Evolutionary conservation across 2,113 vertebrate genomes (phyloP).

Genomic region (Cottus gobio): DNA sequence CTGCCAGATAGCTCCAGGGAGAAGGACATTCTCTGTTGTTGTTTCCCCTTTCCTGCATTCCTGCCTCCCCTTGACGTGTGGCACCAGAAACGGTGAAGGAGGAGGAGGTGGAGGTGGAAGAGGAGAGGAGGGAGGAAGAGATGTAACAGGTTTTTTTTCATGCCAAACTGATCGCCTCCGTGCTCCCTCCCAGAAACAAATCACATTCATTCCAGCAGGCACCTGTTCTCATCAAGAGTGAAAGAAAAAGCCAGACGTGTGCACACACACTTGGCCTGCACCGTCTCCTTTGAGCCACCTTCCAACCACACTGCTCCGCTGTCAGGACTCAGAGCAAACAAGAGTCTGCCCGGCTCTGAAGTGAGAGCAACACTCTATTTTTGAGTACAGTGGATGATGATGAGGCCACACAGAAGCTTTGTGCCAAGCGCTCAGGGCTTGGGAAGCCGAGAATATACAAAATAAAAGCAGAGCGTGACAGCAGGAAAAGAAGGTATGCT

Average conservation of each 20-base stretch:
- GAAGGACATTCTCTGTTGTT: conserved; percentile 76
- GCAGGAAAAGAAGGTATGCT: conserved; percentile 60
- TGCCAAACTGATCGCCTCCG: conserved; percentile 64
- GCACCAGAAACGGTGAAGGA: conserved; percentile 57
- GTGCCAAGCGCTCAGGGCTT: conserved; percentile 70
- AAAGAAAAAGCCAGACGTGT: conserved; percentile 5
- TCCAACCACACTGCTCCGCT: conserved; percentile 60
- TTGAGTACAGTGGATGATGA: conserved; percentile 64
- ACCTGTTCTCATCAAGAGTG: conserved; percentile 60
- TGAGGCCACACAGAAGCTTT: conserved; percentile 65
- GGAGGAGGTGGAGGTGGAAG: conserved; percentile 22
- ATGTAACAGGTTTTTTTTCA: conserved; percentile 65
- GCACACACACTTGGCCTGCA: conserved; percentile 33
- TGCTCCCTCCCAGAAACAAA: conserved; percentile 49
- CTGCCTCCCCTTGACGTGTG: conserved; percentile 72
- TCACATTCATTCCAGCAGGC: conserved; percentile 64
- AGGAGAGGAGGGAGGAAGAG: conserved; percentile 36
- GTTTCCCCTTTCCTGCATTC: conserved; percentile 75
- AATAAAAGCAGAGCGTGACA: conserved; percentile 70
- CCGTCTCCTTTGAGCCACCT: conserved; percentile 58
- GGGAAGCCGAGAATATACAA: conserved; percentile 71
- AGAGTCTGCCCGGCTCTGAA: conserved; percentile 59
- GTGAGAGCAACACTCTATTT: conserved; percentile 69
- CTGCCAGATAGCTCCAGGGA: conserved; percentile 75
- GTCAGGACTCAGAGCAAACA: conserved; percentile 71